Base-by-base conservation (phyloP, 2,888 invertebrate genomes). In the Cantharis rufa region DNA sequence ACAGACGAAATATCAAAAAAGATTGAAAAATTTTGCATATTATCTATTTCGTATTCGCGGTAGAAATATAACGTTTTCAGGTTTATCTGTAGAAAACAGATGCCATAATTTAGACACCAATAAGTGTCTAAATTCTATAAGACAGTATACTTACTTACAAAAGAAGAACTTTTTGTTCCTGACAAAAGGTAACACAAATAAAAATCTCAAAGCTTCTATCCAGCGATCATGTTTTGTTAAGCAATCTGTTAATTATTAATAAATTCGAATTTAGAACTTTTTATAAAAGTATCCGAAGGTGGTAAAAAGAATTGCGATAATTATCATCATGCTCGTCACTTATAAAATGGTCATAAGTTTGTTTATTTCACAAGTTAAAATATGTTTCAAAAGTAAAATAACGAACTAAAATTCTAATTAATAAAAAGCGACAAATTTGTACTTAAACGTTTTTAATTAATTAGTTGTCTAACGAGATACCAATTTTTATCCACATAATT, bases 1-100 rank as follows among this genome's bases (percentile, higher is more conserved):
- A 79, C 77, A 75, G 74, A 72, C 77, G 77, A 80, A 80, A 78
- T 77, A 78, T 75, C 75, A 78, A 78, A 78, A 78, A 75, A 78
- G 78, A 78, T 78, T 78, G 78, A 78, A 78, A 78, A 75, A 75
- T 78, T 78, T 78, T 75, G 75, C 75, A 75, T 75, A 75, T 75
- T 78, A 78, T 78, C 78, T 75, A 75, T 75, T 78, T 78, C 78
- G 78, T 69, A 72, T 78, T 75, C 78, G 61, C 15, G 72, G 72
- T 71, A 78, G 77, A 78, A 78, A 73, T 78, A 78, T 78, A 75
- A 73, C 75, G 75, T 72, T 21, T 72, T 72, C 70, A 70, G 69
- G 69, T 77, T 72, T 78, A 75, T 78, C 78, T 75, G 27, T 32
- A 62, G 21, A 74, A 70, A 68, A 62, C 64, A 64, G 68, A 62